Conservation (phyloP, 2,797 vertebrate genomes). For the Cuculus canorus region DNA sequence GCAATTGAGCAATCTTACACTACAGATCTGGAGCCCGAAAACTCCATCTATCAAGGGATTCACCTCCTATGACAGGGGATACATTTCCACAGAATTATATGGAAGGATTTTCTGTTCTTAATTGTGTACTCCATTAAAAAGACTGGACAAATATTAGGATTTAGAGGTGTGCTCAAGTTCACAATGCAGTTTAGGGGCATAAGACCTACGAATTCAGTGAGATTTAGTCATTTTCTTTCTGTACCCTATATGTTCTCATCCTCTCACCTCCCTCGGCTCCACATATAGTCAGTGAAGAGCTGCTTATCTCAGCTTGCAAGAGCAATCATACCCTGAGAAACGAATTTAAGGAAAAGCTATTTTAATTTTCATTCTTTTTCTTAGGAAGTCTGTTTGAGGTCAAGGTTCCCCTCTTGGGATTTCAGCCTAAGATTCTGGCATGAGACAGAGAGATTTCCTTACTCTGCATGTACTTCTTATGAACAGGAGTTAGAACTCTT, state of each 20-base stretch:
- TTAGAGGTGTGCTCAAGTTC: neutral
- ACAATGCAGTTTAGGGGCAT: neutral
- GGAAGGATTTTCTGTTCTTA: neutral
- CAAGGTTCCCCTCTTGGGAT: neutral
- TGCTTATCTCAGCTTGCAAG: neutral
- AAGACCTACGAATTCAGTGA: neutral
- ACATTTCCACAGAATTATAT: neutral
- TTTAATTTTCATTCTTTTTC: neutral
- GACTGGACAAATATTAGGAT: neutral
- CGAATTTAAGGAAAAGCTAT: neutral
- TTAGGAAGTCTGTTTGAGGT: neutral
- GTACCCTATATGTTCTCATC: rapidly evolving
- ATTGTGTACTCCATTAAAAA: neutral
- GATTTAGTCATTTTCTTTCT: neutral
- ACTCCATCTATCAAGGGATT: neutral
- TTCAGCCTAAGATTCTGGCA: neutral
- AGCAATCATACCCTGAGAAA: neutral
- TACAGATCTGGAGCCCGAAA: neutral
- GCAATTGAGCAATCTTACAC: neutral
- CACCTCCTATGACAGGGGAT: neutral
- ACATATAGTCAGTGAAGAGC: neutral
- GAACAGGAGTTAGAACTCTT: neutral
- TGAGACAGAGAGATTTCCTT: neutral
- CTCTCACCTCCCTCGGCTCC: neutral
- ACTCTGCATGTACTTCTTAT: neutral